phyloP scores from a whole-genome alignment of 2,888 invertebrate species.

The Diadromus collaris region DNA sequence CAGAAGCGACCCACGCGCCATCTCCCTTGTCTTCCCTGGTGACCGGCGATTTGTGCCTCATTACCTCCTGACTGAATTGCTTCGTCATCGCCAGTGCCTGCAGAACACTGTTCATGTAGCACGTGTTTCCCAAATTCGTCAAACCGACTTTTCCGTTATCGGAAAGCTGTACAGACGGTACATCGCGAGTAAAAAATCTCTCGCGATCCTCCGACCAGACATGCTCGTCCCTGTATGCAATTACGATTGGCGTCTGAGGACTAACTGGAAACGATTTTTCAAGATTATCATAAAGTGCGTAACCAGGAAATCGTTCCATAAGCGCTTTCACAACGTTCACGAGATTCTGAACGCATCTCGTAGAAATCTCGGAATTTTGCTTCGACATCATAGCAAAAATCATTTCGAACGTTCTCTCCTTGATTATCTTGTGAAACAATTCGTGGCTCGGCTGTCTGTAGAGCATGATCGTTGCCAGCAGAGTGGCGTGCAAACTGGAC shows the following conservation, averaged over 20 bases:
- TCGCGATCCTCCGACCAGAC: constrained; percentile 79
- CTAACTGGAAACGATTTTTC: constrained; percentile 75
- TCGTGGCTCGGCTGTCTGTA: constrained; percentile 83
- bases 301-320: constrained; percentile 81
- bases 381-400: constrained; percentile 82
- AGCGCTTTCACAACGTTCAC: constrained; percentile 83
- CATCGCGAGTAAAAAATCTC: constrained; percentile 44
- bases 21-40: constrained; percentile 54
- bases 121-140: constrained; percentile 92
- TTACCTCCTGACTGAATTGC: constrained; percentile 87
- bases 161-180: constrained; percentile 53
- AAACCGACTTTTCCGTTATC: constrained; percentile 86
- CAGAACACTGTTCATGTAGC: constrained; percentile 94
- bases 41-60: constrained; percentile 74
- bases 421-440: constrained; percentile 83
- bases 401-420: constrained; percentile 68
- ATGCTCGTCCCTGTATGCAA: constrained; percentile 74
- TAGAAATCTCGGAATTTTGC: constrained; percentile 82
- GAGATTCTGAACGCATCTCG: constrained; percentile 82
- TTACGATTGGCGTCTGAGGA: constrained; percentile 71
- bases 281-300: constrained; percentile 75
- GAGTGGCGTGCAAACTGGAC: constrained; percentile 82
- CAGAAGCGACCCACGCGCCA: constrained; percentile 34
- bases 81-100: constrained; percentile 92
- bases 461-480: constrained; percentile 85